Conservation (phyloP, 1,140 invertebrate genomes). For the Procambarus virginalis region DNA sequence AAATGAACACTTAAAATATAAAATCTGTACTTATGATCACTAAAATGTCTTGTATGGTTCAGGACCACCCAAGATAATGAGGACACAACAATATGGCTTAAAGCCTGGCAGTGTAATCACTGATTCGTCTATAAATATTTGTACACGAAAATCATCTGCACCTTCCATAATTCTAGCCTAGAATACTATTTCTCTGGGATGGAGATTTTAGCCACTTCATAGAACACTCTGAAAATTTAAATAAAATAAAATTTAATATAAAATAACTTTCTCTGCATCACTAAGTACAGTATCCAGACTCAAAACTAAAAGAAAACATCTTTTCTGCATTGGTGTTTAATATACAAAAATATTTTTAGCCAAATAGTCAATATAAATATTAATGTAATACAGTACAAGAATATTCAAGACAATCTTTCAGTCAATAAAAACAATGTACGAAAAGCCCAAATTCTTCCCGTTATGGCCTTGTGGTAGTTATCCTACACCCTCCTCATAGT, state of each 20-base stretch:
- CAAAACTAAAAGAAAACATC: no score
- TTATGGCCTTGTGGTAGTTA: no score
- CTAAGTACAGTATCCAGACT: no score
- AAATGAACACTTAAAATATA: neutral
- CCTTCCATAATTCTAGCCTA: constrained; percentile 19
- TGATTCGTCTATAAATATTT: constrained; percentile 22
- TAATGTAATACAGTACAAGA: neutral
- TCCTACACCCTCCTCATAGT: no score
- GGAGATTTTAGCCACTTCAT: constrained; percentile 77
- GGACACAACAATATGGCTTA: neutral
- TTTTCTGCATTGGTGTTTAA: no score
- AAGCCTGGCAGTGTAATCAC: neutral
- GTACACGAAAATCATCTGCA: constrained; percentile 29
- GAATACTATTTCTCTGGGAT: constrained; percentile 77
- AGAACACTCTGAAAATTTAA: constrained; percentile 84
- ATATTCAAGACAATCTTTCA: neutral
- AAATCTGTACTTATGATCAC: neutral
- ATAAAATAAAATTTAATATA: constrained; percentile 60
- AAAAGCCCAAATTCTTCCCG: no score
- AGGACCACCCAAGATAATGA: neutral
- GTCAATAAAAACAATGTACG: no score
- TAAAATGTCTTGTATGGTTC: neutral
- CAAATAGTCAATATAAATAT: no score
- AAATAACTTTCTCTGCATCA: neutral
- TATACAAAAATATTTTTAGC: no score